Evolutionary conservation across 2,888 invertebrate genomes (phyloP), one percentile per base, ranked within the genome.

Genomic region (Cotesia congregata): DNA sequence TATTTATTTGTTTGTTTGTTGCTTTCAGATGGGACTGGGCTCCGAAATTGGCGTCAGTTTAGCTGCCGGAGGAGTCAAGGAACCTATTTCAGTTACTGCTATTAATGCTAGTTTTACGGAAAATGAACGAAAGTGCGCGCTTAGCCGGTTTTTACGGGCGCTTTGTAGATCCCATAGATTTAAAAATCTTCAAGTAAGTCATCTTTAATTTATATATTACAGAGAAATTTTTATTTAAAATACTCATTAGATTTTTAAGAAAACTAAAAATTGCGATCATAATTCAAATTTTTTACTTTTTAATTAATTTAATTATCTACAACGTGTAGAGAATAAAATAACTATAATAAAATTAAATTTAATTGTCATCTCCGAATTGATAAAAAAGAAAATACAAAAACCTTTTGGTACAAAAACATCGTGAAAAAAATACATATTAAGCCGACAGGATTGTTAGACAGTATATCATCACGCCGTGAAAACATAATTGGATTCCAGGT

Each of bases 131-230:
- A 80, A 74, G 78, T 88, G 86, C 72, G 86, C 84, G 2, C 80
- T 88, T 39, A 85, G 87, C 73, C 83, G 86, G 76, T 88, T 88
- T 80, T 80, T 88, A 40, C 85, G 85, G 72, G 85, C 86, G 5
- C 83, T 96, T 40, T 96, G 94, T 87, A 92, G 93, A 71, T 93
- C 94, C 50, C 95, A 95, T 89, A 93, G 95, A 85, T 97, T 97
- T 90, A 92, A 92, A 85, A 95, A 96, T 90, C 91, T 94, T 69
- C 95, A 95, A 91, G 95, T 95, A 74, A 59, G 7, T 17, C n/a
- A 39, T 41, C 41, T 17, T 65, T 65, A 6, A 12, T 41, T n/a
- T 9, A n/a, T 17, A 5, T 41, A 40, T 50, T 6, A 40, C 17
- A 41, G 2, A 50, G n/a, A 41, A n/a, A 69, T 50, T 17, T 39